Evolutionary conservation across 2,888 invertebrate genomes (phyloP).

Genomic region (Calameuta filiformis): DNA sequence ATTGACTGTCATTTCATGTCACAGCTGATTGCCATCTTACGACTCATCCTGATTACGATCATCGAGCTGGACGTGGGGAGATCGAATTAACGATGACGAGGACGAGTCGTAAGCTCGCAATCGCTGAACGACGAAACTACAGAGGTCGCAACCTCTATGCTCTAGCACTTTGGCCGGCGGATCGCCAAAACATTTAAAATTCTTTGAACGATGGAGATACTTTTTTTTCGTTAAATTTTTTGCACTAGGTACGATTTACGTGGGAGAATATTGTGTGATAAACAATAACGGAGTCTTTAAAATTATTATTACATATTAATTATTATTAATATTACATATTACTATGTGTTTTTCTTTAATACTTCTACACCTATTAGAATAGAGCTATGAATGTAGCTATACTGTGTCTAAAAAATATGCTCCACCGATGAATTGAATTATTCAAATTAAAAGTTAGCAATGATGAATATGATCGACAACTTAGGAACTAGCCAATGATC

Average conservation of each 20-base stretch:
- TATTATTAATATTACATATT: too few species aligned
- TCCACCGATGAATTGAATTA: not conserved
- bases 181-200: too few species aligned
- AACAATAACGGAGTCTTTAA: too few species aligned
- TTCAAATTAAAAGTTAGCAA: not conserved
- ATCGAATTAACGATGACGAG: too few species aligned
- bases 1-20: not conserved
- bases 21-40: conserved; percentile 1
- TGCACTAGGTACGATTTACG: too few species aligned
- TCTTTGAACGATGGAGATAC: not conserved
- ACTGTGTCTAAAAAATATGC: too few species aligned
- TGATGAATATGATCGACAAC: not conserved
- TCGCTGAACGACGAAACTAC: too few species aligned
- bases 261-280: too few species aligned
- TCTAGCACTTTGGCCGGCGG: too few species aligned
- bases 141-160: too few species aligned
- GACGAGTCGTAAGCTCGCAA: too few species aligned
- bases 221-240: not conserved
- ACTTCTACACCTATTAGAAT: not conserved
- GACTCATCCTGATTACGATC: conserved; percentile 1
- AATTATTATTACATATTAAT: too few species aligned
- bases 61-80: not conserved
- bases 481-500: not conserved
- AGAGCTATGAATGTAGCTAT: not conserved
- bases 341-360: not conserved